Evolutionary conservation across 2,113 vertebrate species (phyloP).

Genomic region (Nibea albiflora): DNA sequence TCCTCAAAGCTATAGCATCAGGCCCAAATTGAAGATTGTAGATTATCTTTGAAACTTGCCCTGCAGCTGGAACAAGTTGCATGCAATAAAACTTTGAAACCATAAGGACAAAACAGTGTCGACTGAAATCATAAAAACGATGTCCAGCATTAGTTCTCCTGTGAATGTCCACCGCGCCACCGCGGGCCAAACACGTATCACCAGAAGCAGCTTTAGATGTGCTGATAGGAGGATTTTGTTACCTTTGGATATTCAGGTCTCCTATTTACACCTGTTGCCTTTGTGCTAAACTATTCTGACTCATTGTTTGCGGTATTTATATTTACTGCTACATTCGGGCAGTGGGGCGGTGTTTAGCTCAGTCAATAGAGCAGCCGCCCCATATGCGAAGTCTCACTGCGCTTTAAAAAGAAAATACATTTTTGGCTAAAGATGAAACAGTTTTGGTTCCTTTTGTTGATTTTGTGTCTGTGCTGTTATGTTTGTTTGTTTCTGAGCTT

Average conservation of each 20-base stretch:
- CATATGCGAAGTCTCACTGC: no score
- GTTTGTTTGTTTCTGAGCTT: background rate
- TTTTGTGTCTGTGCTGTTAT: background rate
- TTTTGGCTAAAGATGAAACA: background rate
- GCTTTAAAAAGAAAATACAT: background rate
- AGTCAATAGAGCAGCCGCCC: no score
- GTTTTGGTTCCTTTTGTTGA: background rate
- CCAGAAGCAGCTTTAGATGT: background rate
- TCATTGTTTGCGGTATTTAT: background rate
- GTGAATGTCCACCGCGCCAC: constrained; percentile 14
- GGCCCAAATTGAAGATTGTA: constrained; percentile 58
- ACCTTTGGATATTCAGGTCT: background rate
- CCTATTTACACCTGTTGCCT: background rate
- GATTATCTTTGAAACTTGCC: constrained; percentile 61
- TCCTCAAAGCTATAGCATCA: constrained; percentile 41
- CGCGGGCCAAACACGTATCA: constrained; percentile 29
- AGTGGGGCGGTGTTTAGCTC: no score
- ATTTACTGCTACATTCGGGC: background rate
- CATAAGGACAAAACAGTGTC: constrained; percentile 2
- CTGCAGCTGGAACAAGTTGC: constrained; percentile 36
- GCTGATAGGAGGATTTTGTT: background rate
- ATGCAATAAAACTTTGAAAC: constrained; percentile 45
- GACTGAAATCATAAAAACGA: constrained; percentile 48
- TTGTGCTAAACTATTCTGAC: constrained; percentile 3
- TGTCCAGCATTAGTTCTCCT: constrained; percentile 27